Evolutionary conservation across 2,113 vertebrate species (phyloP), one percentile per base, ranked within the genome.

Genomic region (Sinocyclocheilus rhinocerous): DNA sequence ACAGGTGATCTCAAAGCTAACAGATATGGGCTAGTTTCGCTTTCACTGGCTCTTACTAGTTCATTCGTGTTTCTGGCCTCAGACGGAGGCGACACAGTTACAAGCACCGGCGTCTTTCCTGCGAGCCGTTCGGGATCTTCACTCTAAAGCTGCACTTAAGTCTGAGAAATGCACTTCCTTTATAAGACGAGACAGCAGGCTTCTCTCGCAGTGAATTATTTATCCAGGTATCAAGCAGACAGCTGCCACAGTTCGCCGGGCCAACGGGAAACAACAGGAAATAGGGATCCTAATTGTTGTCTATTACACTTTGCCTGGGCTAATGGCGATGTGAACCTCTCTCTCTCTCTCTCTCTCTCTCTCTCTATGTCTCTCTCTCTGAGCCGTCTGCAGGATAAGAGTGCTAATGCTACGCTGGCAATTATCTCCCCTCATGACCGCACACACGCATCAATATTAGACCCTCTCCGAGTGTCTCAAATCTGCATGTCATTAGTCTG

Each of bases 91-190:
- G 24, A 55, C 45, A 16, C 7, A 11, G 76, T 57, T 57, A 36
- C 84, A 22, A 39, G 8, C 33, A 4, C 20, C 12, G 15, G 11
- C 39, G n/a, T 82, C 61, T 6, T 70, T 12, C 81, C 57, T 52
- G 29, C 12, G 10, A 45, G 70, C 9, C 72, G 72, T 24, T 48
- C 72, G 2, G 20, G 72, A 75, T 55, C 48, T 79, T 77, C 80
- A 45, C 57, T 83, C 83, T 86, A 59, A 86, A 84, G 76, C 79
- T 89, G 88, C 88, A 89, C 88, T 89, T 86, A 86, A 29, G 78
- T 76, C 83, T 86, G 63, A 86, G 81, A 69, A 15, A 78, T 70
- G 85, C 87, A 88, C 83, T 89, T 89, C 42, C 84, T 81, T 39
- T 67, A 73, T 82, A 33, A 72, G 26, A 72, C 13, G 39, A 85